Evolutionary conservation across 2,888 invertebrate species (phyloP).

Genomic region (Cantharis flavilabris): DNA sequence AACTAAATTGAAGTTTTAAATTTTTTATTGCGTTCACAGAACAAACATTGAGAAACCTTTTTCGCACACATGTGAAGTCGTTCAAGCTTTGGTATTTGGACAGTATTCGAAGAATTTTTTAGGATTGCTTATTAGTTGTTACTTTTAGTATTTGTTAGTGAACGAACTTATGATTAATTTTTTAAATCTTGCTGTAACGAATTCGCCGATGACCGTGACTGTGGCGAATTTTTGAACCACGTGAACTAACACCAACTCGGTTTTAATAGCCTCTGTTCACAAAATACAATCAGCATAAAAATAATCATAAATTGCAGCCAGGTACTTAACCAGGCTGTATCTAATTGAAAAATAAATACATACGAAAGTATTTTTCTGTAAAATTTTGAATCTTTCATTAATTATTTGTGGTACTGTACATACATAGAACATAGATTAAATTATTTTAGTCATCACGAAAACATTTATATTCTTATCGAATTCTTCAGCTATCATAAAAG

Average conservation of each 20-base stretch:
- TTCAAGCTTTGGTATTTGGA: background rate
- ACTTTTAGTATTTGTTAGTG: background rate
- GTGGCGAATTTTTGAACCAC: constrained; percentile 34
- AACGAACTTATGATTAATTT: background rate
- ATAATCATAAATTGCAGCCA: constrained; percentile 26
- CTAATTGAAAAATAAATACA: constrained; percentile 22
- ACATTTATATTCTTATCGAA: background rate
- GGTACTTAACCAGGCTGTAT: constrained; percentile 14
- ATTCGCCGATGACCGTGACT: constrained; percentile 35
- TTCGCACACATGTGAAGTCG: background rate
- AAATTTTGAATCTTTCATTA: background rate
- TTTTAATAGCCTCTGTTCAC: constrained; percentile 31
- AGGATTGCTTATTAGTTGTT: background rate
- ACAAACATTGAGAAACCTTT: background rate
- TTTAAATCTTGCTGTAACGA: constrained; percentile 25
- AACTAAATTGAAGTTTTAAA: background rate
- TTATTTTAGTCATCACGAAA: background rate
- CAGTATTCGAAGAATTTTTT: background rate
- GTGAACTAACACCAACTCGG: constrained; percentile 31
- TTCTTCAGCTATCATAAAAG: background rate
- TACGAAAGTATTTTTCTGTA: background rate
- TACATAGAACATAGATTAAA: background rate
- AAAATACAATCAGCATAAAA: constrained; percentile 36
- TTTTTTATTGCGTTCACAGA: background rate
- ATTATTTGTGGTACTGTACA: background rate